A percentile compares a stretch with the other conserved stretches of the same genome.
These are phyloP conservation scores for Nephrotoma appendiculata DNA, from an alignment of 2,888 invertebrate genomes.

Conservation along the genomic window DNA sequence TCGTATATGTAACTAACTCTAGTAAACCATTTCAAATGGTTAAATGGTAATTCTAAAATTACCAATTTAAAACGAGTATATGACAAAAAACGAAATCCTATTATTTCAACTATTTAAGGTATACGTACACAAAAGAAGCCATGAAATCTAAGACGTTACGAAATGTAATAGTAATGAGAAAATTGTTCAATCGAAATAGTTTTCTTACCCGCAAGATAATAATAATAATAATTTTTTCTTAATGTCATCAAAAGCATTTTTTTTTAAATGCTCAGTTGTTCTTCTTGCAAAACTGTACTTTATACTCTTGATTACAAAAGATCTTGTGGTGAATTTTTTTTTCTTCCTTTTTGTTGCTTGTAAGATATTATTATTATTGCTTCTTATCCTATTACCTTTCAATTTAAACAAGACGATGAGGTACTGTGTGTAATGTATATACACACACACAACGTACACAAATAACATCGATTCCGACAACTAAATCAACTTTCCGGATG, in stretches of 20 bases:
- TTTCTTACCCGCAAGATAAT: background rate
- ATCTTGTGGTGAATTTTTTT: background rate
- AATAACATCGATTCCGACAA: conserved; percentile 2
- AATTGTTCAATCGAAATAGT: background rate
- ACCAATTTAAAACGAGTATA: background rate
- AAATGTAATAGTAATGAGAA: background rate
- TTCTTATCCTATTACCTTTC: conserved; percentile 2
- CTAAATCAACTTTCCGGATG: conserved; percentile 4
- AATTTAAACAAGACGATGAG: conserved; percentile 1
- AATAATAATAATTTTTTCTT: background rate
- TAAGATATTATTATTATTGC: background rate
- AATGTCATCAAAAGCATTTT: background rate
- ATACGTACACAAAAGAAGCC: background rate
- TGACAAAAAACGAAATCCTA: background rate
- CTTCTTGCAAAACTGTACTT: background rate
- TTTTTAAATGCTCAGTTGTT: background rate
- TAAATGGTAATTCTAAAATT: background rate
- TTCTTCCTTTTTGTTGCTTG: background rate
- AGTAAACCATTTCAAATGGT: background rate
- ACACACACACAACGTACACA: background rate
- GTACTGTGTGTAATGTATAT: background rate
- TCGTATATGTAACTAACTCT: background rate
- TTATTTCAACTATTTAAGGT: background rate
- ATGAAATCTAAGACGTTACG: background rate
- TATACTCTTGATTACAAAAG: background rate